These are phyloP conservation scores for Melieria crassipennis DNA, from an alignment of 2,888 invertebrate genomes.

Conservation along the genomic window DNA sequence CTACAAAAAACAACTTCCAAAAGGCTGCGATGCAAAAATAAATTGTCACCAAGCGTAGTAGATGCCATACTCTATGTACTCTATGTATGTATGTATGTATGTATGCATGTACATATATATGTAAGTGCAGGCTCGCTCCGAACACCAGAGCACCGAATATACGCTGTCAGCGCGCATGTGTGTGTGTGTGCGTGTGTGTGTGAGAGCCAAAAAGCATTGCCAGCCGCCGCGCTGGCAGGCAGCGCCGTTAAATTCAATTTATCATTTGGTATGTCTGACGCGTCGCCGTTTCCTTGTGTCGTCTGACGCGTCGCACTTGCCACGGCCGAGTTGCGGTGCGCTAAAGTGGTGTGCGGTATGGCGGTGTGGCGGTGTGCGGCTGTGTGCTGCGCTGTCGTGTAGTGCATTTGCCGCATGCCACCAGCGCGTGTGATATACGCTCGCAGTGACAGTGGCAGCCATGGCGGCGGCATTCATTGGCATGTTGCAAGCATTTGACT, in stretches of 20 bases:
- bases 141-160: no score
- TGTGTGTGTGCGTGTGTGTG: not conserved
- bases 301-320: slow-evolving; percentile 1
- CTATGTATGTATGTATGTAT: not conserved
- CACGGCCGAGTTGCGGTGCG: slow-evolving; percentile 10
- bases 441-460: slow-evolving; percentile 1
- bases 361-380: not conserved
- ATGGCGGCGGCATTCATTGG: not conserved
- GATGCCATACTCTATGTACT: not conserved
- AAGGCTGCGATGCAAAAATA: no score
- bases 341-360: slow-evolving; percentile 2
- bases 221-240: slow-evolving; percentile 9
- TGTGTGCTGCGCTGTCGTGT: slow-evolving; percentile 21
- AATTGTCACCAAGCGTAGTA: not conserved
- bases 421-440: not conserved
- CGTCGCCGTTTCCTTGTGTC: slow-evolving; percentile 10
- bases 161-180: no score
- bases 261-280: slow-evolving; percentile 16
- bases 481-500: no score
- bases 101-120: not conserved
- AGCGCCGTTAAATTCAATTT: slow-evolving; percentile 26
- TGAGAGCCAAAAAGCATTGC: slow-evolving; percentile 11
- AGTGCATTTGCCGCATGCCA: slow-evolving; percentile 27
- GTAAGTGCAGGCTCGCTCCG: no score
- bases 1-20: no score